A percentile compares a stretch with the other conserved stretches of the same genome.
Evolutionary conservation across 2,888 invertebrate species (phyloP).

Genomic region (Diarsia mendica): DNA sequence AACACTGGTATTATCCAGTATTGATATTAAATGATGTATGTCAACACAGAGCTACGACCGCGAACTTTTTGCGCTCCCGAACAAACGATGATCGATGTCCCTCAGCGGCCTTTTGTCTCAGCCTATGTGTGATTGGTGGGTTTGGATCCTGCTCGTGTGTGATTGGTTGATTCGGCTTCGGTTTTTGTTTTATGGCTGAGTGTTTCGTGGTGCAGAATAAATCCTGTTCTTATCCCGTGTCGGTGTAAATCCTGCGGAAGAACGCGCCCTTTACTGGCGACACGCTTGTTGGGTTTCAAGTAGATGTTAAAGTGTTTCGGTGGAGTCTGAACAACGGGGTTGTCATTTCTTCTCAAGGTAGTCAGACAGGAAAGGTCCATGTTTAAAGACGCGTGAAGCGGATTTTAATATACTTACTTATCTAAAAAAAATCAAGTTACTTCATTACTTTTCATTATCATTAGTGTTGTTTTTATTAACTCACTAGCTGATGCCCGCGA

Average conservation of each 20-base stretch:
- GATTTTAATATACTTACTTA: background rate
- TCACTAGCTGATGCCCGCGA: no score
- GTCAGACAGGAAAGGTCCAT: background rate
- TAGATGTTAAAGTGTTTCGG: constrained; percentile 13
- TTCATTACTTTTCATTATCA: background rate
- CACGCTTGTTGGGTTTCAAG: constrained; percentile 39
- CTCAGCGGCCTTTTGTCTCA: constrained; percentile 60
- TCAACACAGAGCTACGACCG: constrained; percentile 27
- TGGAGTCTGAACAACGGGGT: background rate
- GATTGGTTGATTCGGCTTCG: constrained; percentile 50
- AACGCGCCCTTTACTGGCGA: constrained; percentile 20
- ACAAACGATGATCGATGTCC: constrained; percentile 67
- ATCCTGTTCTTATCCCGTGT: constrained; percentile 51
- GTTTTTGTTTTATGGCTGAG: constrained; percentile 60
- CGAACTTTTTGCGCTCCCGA: constrained; percentile 41
- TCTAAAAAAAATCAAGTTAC: background rate
- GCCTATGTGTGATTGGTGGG: constrained; percentile 61
- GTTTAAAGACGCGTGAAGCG: background rate
- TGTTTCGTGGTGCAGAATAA: constrained; percentile 53
- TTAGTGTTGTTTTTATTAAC: background rate
- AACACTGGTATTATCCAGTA: constrained; percentile 18
- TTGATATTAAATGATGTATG: constrained; percentile 60
- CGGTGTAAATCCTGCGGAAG: constrained; percentile 43
- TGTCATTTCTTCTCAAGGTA: no score
- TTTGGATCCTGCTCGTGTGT: constrained; percentile 36